Percentiles rank a stretch among this genome's conserved stretches.
Conservation (phyloP, 2,888 invertebrate genomes). For the Ophioninae sp. region DNA sequence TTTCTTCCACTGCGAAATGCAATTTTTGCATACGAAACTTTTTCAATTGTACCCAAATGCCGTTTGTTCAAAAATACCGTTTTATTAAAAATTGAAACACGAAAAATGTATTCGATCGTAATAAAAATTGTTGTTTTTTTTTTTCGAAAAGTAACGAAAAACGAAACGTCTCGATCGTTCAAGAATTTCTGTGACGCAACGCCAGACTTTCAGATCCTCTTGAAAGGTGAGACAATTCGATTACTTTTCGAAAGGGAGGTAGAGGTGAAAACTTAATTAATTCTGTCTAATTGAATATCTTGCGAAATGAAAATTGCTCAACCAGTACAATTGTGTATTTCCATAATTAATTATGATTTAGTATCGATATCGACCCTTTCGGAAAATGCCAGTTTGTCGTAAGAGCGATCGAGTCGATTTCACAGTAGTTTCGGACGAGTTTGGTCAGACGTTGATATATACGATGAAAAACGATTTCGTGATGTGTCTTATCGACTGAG, state of each 20-base stretch:
- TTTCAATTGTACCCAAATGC: not conserved
- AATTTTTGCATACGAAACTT: not conserved
- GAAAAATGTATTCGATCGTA: not conserved
- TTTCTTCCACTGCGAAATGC: not conserved
- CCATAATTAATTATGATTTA: no score
- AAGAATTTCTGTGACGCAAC: not conserved
- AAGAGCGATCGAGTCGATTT: not conserved
- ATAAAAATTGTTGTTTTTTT: not conserved
- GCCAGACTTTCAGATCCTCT: not conserved
- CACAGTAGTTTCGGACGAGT: conserved; percentile 5
- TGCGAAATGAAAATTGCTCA: not conserved
- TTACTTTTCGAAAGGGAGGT: no score
- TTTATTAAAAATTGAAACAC: not conserved
- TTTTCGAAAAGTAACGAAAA: not conserved
- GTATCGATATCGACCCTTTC: not conserved
- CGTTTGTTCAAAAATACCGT: not conserved
- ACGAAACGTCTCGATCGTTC: not conserved
- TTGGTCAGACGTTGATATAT: conserved; percentile 9
- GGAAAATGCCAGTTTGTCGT: not conserved
- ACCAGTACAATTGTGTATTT: no score
- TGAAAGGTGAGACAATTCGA: no score
- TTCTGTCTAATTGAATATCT: no score
- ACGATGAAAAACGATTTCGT: not conserved
- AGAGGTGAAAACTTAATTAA: no score
- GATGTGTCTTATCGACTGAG: not conserved